Base-by-base conservation (phyloP, 2,113 vertebrate genomes). In the Cottus gobio region DNA sequence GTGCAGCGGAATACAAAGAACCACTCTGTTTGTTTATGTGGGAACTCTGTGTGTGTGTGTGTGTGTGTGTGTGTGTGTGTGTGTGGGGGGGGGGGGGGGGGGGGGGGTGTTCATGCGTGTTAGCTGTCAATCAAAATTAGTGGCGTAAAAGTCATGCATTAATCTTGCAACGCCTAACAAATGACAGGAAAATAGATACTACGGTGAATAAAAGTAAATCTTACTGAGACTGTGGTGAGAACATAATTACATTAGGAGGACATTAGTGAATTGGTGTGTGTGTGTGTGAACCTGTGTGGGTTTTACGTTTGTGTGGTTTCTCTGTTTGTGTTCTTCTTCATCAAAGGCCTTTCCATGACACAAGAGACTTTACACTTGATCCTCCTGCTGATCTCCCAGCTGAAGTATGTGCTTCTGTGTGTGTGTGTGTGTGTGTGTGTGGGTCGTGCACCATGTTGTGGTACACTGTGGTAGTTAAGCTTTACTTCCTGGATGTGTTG, bases 11-110 rank as follows among this genome's bases (percentile, higher is more conserved):
- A 94, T 91, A 94, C 92, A 95, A 93, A 93, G 89, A 85, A 72
- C 81, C 61, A 46, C 83, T 91, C 90, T 94, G 91, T 95, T 94
- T 95, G 92, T 95, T 95, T 92, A 89, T 87, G 91, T 93, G 93
- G 89, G 92, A 94, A 94, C 71, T 58, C 42, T 34, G 58, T 73
- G 9, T 39, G 5, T 68, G 64, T 48, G 63, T 34, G 15, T 46
- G 44, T 46, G 46, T 61, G 61, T 56, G 44, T 37, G 75, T 30
- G 62, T 66, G 24, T 64, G 52, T 54, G 56, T 28, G 62, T 64
- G 50, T 52, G 67, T n/a, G n/a, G n/a, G n/a, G n/a, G n/a, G n/a
- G n/a, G n/a, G n/a, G n/a, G n/a, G n/a, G n/a, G n/a, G n/a, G n/a
- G n/a, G n/a, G n/a, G n/a, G n/a, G n/a, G n/a, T 68, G 54, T 71